phyloP scores from a whole-genome alignment of 2,797 vertebrate genomes.

The Discoglossus pictus region DNA sequence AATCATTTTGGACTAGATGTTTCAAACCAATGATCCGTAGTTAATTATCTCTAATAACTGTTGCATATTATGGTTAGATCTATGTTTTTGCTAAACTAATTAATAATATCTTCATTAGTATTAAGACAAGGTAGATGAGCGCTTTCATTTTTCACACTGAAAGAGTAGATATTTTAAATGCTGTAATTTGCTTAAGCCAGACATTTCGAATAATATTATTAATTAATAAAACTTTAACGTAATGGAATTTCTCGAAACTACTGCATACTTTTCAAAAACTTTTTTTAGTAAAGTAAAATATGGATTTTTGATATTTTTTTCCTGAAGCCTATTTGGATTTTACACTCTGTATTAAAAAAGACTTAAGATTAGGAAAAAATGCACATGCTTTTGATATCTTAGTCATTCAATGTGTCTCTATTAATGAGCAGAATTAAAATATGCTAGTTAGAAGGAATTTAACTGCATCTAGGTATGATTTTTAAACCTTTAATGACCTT shows the following conservation, averaged over 20 bases:
- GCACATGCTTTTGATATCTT: too few species aligned
- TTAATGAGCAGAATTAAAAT: too few species aligned
- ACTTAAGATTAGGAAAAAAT: too few species aligned
- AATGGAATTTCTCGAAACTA: slow-evolving; percentile 75
- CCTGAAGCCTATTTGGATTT: too few species aligned
- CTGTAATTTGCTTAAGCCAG: slow-evolving; percentile 82
- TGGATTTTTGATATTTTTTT: too few species aligned
- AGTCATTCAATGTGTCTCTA: too few species aligned
- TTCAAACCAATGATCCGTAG: slow-evolving; percentile 85
- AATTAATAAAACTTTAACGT: slow-evolving; percentile 81
- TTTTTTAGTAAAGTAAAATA: not conserved
- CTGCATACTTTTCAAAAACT: slow-evolving; percentile 1
- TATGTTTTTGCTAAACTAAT: slow-evolving; percentile 86
- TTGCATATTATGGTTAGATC: slow-evolving; percentile 85
- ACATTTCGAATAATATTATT: slow-evolving; percentile 77
- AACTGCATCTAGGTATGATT: too few species aligned
- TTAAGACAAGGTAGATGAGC: slow-evolving; percentile 82
- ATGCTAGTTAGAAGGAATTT: too few species aligned
- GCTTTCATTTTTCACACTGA: slow-evolving; percentile 83
- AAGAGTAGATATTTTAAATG: slow-evolving; percentile 82
- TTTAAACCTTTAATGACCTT: too few species aligned
- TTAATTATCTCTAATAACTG: slow-evolving; percentile 87
- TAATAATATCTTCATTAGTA: slow-evolving; percentile 86
- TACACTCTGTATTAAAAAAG: too few species aligned
- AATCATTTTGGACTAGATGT: slow-evolving; percentile 84